Percentiles rank a stretch among this genome's conserved stretches.
Evolutionary conservation across 2,797 vertebrate species (phyloP).

Genomic region (Gobionotothen gibberifrons): DNA sequence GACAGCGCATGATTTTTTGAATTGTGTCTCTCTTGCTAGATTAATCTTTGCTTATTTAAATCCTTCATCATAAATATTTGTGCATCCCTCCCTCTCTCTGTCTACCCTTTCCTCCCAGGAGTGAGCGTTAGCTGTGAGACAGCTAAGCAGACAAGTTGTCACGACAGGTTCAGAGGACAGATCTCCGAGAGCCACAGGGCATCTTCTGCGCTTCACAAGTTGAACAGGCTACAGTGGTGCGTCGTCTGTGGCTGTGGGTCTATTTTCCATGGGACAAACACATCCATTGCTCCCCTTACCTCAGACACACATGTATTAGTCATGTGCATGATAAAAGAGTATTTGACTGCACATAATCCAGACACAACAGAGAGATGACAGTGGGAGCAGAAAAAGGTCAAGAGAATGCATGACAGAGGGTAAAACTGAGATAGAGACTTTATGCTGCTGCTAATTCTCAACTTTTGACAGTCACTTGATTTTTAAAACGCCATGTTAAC

Average conservation of each 20-base stretch:
- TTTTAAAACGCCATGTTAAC: neutral
- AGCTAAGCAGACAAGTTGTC: slow-evolving; percentile 39
- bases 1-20: slow-evolving; percentile 48
- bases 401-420: neutral
- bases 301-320: slow-evolving; percentile 9
- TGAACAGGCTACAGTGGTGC: slow-evolving; percentile 11
- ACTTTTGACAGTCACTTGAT: neutral
- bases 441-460: neutral
- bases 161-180: slow-evolving; percentile 35
- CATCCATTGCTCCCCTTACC: neutral
- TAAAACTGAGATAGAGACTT: neutral
- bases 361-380: neutral
- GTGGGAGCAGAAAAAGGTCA: slow-evolving; percentile 7
- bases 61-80: slow-evolving; percentile 59
- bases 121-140: slow-evolving; percentile 15
- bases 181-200: slow-evolving; percentile 24
- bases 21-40: slow-evolving; percentile 54
- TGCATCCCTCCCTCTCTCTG: neutral
- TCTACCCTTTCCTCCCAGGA: slow-evolving; percentile 8
- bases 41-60: slow-evolving; percentile 69
- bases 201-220: slow-evolving; percentile 30
- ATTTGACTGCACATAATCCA: neutral
- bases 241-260: slow-evolving; percentile 22
- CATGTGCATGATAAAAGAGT: slow-evolving; percentile 22
- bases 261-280: slow-evolving; percentile 5